Evolutionary conservation across 2,113 vertebrate genomes (phyloP), one percentile per base, ranked within the genome.

Genomic region (Lepisosteus oculatus): DNA sequence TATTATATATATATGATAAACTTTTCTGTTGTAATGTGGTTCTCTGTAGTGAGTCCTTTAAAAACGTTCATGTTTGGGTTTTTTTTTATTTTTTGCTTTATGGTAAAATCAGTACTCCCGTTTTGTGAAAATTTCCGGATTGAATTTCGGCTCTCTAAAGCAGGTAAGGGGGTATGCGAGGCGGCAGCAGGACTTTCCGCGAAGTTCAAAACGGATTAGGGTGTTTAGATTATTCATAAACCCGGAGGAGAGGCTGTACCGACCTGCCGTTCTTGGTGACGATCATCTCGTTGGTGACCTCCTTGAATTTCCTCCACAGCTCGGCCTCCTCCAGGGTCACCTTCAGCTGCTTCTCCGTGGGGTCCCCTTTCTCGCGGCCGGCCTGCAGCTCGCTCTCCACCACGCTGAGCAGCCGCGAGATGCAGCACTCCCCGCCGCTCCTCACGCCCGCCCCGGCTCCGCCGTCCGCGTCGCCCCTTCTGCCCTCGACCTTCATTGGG

Each of bases 251-350:
- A 43, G 69, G 55, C 13, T 75, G 47, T 72, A 87, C 92, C 90
- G 75, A 97, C 97, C 97, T 94, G 82, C 97, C 97, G 0, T 94
- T 99, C 90, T 98, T 99, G 86, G 97, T 99, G 84, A 98, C 97
- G 0, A 99, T 98, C 97, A 99, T 99, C 86, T 99, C 97, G 3
- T 99, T 99, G 47, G 97, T 99, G 85, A 96, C 91, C 78, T 93
- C 91, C 74, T 94, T 94, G 76, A 99, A 99, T 81, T 94, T 94
- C 80, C 91, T 93, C 97, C 97, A 99, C 54, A 99, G 93, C 0
- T 92, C 91, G 0, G 91, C 91, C 13, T 98, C 97, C 83, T 99
- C 97, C 84, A 99, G 88, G 51, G 83, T 82, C 72, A 99, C 94
- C 79, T 89, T 91, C 15, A 98, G 94, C 78, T 96, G 93, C 17